phyloP scores from a whole-genome alignment of 2,113 vertebrate species.

The Ailurus styani region DNA sequence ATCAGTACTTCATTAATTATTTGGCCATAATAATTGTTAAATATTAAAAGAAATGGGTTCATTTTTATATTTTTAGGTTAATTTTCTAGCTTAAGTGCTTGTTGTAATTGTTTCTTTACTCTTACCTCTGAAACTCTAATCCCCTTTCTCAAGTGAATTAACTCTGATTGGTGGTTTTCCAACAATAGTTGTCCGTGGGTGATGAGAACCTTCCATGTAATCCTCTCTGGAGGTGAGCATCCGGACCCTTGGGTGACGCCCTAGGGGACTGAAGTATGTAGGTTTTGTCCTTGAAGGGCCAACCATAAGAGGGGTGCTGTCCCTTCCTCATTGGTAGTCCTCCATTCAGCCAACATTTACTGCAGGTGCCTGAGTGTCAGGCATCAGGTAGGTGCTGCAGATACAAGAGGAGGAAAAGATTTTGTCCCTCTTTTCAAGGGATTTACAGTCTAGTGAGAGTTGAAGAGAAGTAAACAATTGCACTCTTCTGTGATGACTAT shows the following conservation, averaged over 20 bases:
- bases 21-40: not conserved
- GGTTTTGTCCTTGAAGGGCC: not conserved
- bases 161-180: not conserved
- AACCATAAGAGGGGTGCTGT: not conserved
- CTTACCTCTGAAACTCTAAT: not conserved
- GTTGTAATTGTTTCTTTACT: not conserved
- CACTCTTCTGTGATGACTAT: not conserved
- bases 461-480: not conserved
- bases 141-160: not conserved
- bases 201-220: too few species aligned
- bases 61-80: not conserved
- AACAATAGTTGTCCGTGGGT: not conserved
- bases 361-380: not conserved
- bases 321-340: not conserved
- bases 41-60: not conserved
- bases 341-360: not conserved
- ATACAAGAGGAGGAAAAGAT: not conserved
- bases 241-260: not conserved
- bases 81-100: not conserved
- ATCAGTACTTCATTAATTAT: not conserved
- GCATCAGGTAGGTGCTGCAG: not conserved
- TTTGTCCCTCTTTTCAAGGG: not conserved
- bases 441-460: not conserved
- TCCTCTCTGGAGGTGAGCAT: not conserved
- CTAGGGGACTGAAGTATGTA: not conserved